These are phyloP conservation scores for Andrena marginata DNA, from an alignment of 2,888 invertebrate species.

Conservation along the genomic window DNA sequence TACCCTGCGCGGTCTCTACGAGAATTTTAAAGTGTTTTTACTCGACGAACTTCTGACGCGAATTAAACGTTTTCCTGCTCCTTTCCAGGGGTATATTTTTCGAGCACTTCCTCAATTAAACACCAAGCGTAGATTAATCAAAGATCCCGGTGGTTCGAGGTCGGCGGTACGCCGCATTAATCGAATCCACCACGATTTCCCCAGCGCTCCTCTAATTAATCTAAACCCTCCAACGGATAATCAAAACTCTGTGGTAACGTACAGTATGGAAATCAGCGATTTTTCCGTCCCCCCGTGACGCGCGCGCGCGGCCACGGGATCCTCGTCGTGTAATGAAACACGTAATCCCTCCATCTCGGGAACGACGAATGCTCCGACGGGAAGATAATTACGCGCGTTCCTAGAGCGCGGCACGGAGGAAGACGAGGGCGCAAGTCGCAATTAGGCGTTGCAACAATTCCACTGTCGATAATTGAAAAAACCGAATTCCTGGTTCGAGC, in stretches of 20 bases:
- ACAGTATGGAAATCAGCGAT: slow-evolving; percentile 32
- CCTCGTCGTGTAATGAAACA: slow-evolving; percentile 65
- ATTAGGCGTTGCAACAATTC: slow-evolving; percentile 74
- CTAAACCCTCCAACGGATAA: slow-evolving; percentile 21
- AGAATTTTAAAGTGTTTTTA: not conserved
- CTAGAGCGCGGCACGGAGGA: slow-evolving; percentile 19
- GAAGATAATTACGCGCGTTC: slow-evolving; percentile 69
- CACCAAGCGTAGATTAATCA: slow-evolving; percentile 3
- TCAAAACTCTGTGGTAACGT: slow-evolving; percentile 1
- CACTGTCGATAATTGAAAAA: slow-evolving; percentile 69
- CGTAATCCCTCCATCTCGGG: slow-evolving; percentile 66
- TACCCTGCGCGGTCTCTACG: no score
- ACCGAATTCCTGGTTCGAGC: slow-evolving; percentile 43
- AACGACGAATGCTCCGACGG: slow-evolving; percentile 40
- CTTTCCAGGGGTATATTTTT: slow-evolving; percentile 6
- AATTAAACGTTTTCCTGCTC: not conserved
- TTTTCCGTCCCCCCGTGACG: slow-evolving; percentile 31
- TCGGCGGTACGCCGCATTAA: slow-evolving; percentile 10
- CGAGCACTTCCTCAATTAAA: slow-evolving; percentile 8
- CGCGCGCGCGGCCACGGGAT: slow-evolving; percentile 36
- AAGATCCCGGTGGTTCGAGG: slow-evolving; percentile 7
- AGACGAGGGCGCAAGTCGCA: slow-evolving; percentile 58
- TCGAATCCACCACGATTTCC: slow-evolving; percentile 5
- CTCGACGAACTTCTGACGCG: not conserved
- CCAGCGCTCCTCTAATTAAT: slow-evolving; percentile 27